A percentile compares a stretch with the other conserved stretches of the same genome.
Conservation (phyloP, 2,113 vertebrate species). For the Sturnus vulgaris region DNA sequence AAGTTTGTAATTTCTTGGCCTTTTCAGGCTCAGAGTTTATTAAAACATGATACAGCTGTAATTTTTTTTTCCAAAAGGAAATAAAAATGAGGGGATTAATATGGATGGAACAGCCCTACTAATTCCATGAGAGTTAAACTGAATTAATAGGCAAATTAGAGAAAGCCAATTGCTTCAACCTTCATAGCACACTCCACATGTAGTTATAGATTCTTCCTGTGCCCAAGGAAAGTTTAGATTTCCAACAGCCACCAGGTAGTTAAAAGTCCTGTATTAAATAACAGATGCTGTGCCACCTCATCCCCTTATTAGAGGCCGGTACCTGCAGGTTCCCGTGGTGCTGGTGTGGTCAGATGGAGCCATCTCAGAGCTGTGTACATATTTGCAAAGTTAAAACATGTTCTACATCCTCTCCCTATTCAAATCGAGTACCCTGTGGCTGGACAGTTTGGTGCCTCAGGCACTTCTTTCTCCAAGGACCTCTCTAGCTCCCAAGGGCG, state of each 20-base stretch:
- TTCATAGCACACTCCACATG: not conserved
- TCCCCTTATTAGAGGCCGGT: not conserved
- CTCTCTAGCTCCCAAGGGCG: not conserved
- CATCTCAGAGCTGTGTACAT: not conserved
- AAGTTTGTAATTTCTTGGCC: not conserved
- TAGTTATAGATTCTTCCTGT: not conserved
- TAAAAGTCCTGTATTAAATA: not conserved
- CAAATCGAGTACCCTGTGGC: not conserved
- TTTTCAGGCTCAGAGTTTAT: not conserved
- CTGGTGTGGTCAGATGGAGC: not conserved
- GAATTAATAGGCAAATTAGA: not conserved
- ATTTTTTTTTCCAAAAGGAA: not conserved
- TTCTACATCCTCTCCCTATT: not conserved
- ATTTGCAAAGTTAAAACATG: not conserved
- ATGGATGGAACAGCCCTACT: not conserved
- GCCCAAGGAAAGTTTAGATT: not conserved
- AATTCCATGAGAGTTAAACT: not conserved
- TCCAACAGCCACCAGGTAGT: not conserved
- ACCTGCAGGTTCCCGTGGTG: accelerated
- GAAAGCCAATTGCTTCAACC: not conserved
- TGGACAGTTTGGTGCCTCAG: not conserved
- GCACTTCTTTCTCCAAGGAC: not conserved
- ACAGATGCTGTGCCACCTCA: not conserved
- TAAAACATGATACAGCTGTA: not conserved
- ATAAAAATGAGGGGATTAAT: not conserved